Evolutionary conservation across 2,113 vertebrate species (phyloP), one percentile per base, ranked within the genome.

Genomic region (Fregetta grallaria): DNA sequence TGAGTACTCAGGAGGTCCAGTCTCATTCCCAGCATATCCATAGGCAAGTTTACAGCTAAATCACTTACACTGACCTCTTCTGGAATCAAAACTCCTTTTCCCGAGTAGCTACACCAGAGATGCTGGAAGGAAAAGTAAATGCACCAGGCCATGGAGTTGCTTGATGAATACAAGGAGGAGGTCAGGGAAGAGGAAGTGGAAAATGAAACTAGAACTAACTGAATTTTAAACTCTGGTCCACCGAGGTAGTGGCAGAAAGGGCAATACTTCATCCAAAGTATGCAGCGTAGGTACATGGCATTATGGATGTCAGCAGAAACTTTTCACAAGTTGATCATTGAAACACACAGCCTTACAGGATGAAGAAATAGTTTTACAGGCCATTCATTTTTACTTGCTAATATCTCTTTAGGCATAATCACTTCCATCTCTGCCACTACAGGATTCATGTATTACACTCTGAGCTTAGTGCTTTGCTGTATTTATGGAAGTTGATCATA

Each of bases 361-460:
- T 42, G 30, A 94, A 95, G n/a, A 92, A 77, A 94, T 47, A 66
- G 47, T 96, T 95, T 96, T 90, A 96, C 56, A 68, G 55, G 15
- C 73, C 96, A 86, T 95, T 97, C 55, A 70, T 92, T 77, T 96
- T 88, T 70, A 76, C 34, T 84, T 94, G 78, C 87, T 96, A 94
- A 78, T 90, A 90, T 76, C 27, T 83, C 32, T 49, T 66, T 20
- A 89, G 52, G 34, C 6, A 34, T 38, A 71, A 93, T 70, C 34
- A 19, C 4, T 52, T 63, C 77, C 62, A 63, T 95, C 88, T 96
- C 94, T 96, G 59, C 77, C 92, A 21, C 73, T 95, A n/a, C 80
- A 94, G 89, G 45, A 76, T 81, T 72, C 83, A 76, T 73, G 77
- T 89, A 58, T 90, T 91, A 88, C 82, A 38, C 38, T 90, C 65